Percentiles rank a stretch among this genome's conserved stretches.
Evolutionary conservation across 2,797 vertebrate species (phyloP).

Genomic region (Schizopygopsis pylzovi): DNA sequence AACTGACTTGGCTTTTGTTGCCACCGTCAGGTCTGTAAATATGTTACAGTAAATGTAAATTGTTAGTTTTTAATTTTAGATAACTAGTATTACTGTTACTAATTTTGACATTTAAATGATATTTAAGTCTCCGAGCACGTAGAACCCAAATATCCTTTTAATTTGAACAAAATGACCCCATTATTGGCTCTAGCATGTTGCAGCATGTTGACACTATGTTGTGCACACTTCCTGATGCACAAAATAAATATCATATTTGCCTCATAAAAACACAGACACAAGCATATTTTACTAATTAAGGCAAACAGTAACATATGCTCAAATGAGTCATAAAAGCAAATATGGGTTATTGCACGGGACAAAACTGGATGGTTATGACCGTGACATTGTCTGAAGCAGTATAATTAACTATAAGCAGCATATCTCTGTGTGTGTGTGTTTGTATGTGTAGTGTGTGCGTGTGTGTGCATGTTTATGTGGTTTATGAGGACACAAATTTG

Average conservation of each 20-base stretch:
- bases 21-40: background rate
- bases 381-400: background rate
- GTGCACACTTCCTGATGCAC: background rate
- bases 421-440: background rate
- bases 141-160: slow-evolving; percentile 21
- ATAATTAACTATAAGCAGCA: background rate
- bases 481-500: too few relatives aligned
- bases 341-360: slow-evolving; percentile 43
- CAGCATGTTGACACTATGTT: background rate
- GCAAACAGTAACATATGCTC: slow-evolving; percentile 46
- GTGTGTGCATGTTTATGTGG: background rate
- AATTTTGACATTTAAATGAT: background rate
- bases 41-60: background rate
- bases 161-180: background rate
- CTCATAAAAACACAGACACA: slow-evolving; percentile 23
- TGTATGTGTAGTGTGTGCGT: background rate
- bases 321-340: slow-evolving; percentile 29
- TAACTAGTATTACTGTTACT: background rate
- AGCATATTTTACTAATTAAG: slow-evolving; percentile 38
- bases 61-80: background rate
- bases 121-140: background rate
- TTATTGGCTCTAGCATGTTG: background rate
- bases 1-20: too few relatives aligned
- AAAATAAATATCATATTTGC: slow-evolving; percentile 8
- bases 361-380: slow-evolving; percentile 19